Evolutionary conservation across 1,140 invertebrate species (phyloP).

Genomic region (Gryon sp.): DNA sequence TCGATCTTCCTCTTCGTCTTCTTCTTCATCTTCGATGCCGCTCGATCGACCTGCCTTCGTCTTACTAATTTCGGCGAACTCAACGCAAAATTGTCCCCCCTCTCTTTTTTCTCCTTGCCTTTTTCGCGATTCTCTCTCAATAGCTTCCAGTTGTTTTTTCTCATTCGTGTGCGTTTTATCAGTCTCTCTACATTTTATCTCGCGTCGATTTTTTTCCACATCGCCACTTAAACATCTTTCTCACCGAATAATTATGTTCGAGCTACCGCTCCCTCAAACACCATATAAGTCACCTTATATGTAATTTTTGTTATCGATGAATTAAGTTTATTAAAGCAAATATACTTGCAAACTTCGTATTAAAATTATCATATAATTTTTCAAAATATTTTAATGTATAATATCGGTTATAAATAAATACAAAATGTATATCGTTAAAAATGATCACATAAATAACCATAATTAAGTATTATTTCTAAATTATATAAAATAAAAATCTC

Average conservation of each 20-base stretch:
- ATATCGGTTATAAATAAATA: too few relatives aligned
- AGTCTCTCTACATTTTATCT: slow-evolving; percentile 7
- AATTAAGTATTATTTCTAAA: too few relatives aligned
- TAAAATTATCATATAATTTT: too few relatives aligned
- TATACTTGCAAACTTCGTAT: too few relatives aligned
- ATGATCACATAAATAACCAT: too few relatives aligned
- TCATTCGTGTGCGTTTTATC: slow-evolving; percentile 18
- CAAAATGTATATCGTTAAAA: too few relatives aligned
- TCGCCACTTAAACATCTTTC: slow-evolving; percentile 49
- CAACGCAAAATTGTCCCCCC: slow-evolving; percentile 45
- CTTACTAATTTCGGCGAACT: slow-evolving; percentile 60
- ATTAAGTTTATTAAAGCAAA: neutral
- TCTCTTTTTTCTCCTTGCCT: slow-evolving; percentile 29
- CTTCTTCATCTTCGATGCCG: neutral
- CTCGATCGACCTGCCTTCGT: slow-evolving; percentile 7
- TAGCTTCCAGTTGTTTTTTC: slow-evolving; percentile 29
- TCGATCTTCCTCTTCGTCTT: slow-evolving; percentile 2
- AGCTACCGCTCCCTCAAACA: too few relatives aligned
- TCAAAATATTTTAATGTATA: too few relatives aligned
- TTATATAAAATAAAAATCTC: too few relatives aligned
- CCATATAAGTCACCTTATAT: too few relatives aligned
- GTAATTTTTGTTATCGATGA: neutral
- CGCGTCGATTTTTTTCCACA: slow-evolving; percentile 9
- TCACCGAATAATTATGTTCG: slow-evolving; percentile 70
- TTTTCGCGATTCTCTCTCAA: slow-evolving; percentile 11